phyloP scores from a whole-genome alignment of 2,797 vertebrate genomes.

The Muraenolepis orangiensis region DNA sequence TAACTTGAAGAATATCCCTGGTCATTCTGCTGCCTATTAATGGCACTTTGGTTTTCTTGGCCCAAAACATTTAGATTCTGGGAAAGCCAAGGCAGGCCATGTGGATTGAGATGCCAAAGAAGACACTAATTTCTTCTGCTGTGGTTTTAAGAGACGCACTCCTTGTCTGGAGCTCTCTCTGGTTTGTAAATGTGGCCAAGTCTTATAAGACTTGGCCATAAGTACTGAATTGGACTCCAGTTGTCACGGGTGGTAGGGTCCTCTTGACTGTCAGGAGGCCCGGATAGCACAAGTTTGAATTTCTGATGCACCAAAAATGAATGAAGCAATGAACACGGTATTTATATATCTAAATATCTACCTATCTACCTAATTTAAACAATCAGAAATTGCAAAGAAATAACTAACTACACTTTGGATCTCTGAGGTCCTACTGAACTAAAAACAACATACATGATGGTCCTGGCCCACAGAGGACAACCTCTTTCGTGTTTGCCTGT shows the following conservation, averaged over 20 bases:
- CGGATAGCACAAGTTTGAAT: conserved; percentile 31
- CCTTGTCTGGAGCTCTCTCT: conserved; percentile 24
- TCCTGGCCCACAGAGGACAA: conserved; percentile 23
- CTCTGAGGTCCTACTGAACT: not conserved
- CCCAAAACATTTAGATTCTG: conserved; percentile 34
- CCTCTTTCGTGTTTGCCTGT: too few species aligned
- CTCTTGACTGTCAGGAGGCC: conserved; percentile 28
- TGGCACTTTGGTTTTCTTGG: conserved; percentile 22
- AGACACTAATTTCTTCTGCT: conserved; percentile 36
- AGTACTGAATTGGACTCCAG: conserved; percentile 32
- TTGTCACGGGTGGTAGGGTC: conserved; percentile 4
- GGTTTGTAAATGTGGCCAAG: conserved; percentile 36
- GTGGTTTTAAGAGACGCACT: conserved; percentile 35
- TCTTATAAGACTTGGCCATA: too few species aligned
- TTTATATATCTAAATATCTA: not conserved
- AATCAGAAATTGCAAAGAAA: not conserved
- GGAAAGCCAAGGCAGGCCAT: conserved; percentile 35
- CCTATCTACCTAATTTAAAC: not conserved
- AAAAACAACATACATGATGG: not conserved
- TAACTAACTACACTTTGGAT: not conserved
- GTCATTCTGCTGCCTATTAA: conserved; percentile 20
- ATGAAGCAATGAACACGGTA: too few species aligned
- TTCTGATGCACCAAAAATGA: too few species aligned
- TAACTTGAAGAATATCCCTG: conserved; percentile 25
- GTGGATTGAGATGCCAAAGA: too few species aligned